Evolutionary conservation across 2,888 invertebrate genomes (phyloP).

Genomic region (Pristionchus entomophagus): DNA sequence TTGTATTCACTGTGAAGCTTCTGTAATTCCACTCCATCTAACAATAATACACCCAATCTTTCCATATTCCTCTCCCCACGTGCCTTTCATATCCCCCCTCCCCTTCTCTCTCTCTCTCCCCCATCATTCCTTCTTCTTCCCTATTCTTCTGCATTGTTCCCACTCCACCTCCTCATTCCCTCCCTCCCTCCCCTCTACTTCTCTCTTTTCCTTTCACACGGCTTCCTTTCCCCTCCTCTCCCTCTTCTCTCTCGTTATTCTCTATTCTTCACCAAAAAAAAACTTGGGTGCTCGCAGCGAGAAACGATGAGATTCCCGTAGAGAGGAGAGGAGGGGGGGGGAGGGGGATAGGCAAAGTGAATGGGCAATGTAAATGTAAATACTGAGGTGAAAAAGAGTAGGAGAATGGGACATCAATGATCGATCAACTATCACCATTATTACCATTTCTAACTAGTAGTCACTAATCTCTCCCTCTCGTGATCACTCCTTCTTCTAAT

Average conservation of each 20-base stretch:
- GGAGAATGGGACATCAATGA: background rate
- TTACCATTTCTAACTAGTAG: background rate
- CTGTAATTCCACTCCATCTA: background rate
- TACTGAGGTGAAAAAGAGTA: background rate
- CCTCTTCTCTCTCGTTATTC: background rate
- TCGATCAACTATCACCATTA: background rate
- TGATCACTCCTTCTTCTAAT: background rate
- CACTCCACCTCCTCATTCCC: background rate
- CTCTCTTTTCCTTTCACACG: background rate
- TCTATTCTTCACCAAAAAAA: background rate
- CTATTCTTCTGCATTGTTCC: slow-evolving; percentile 19
- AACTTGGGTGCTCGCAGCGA: background rate
- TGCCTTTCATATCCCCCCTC: background rate
- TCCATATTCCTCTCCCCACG: background rate
- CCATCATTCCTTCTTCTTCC: background rate
- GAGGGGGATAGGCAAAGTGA: background rate
- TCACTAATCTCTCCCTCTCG: background rate
- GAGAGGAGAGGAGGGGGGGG: background rate
- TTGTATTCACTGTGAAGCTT: background rate
- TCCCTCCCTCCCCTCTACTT: background rate
- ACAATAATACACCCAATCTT: background rate
- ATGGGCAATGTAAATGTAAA: slow-evolving; percentile 16
- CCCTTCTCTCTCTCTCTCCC: background rate
- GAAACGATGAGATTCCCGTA: background rate
- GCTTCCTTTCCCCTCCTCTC: background rate